Percentiles rank a stretch among this genome's conserved stretches.
These are phyloP conservation scores for Toxonevra muliebris DNA, from an alignment of 2,888 invertebrate genomes.

Conservation along the genomic window DNA sequence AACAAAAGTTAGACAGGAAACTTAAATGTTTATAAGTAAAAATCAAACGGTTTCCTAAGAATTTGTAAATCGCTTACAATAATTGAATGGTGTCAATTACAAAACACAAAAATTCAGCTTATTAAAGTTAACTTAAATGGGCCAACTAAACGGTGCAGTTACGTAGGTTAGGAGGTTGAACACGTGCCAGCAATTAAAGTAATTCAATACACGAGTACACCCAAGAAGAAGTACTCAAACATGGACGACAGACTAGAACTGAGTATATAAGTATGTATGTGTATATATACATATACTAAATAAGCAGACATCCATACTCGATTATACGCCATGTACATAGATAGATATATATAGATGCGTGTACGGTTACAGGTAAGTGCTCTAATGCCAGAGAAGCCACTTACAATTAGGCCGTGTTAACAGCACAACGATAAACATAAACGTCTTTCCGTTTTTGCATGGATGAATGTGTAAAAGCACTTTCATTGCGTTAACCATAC, in stretches of 20 bases:
- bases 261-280: slow-evolving; percentile 5
- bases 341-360: not conserved
- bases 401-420: slow-evolving; percentile 41
- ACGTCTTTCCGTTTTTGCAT: no score
- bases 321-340: no score
- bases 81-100: no score
- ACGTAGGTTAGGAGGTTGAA: slow-evolving; percentile 20
- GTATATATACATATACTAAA: no score
- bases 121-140: slow-evolving; percentile 28
- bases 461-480: not conserved
- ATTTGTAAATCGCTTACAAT: no score
- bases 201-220: slow-evolving; percentile 39
- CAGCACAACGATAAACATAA: slow-evolving; percentile 8
- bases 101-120: not conserved
- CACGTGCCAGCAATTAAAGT: slow-evolving; percentile 44
- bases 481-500: slow-evolving; percentile 17
- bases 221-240: slow-evolving; percentile 21
- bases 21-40: no score
- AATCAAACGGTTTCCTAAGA: no score
- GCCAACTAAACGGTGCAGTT: slow-evolving; percentile 26
- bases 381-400: slow-evolving; percentile 38
- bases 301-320: no score
- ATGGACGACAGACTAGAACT: slow-evolving; percentile 13
- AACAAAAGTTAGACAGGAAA: no score
- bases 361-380: slow-evolving; percentile 22